These are phyloP conservation scores for Ridgeia piscesae DNA, from an alignment of 1,140 invertebrate genomes.

Conservation along the genomic window DNA sequence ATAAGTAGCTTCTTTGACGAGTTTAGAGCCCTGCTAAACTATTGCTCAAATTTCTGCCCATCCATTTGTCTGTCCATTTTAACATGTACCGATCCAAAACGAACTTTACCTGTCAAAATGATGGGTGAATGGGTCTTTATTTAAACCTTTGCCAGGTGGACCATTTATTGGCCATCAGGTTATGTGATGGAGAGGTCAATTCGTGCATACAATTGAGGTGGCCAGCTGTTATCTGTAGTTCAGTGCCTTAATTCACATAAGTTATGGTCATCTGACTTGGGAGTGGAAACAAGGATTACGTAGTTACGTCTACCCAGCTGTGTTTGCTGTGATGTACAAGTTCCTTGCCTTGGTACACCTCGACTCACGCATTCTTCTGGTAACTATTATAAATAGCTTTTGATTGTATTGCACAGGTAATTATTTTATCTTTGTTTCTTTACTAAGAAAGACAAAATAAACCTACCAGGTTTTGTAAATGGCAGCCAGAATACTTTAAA, in stretches of 20 bases:
- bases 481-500: not conserved
- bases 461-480: not conserved
- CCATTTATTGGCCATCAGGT: too few species aligned
- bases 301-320: conserved; percentile 77
- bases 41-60: too few species aligned
- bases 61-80: too few species aligned
- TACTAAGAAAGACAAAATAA: not conserved
- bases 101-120: too few species aligned
- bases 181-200: too few species aligned
- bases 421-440: too few species aligned
- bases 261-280: conserved; percentile 87
- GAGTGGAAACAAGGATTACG: conserved; percentile 83
- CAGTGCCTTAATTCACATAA: conserved; percentile 37
- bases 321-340: conserved; percentile 71
- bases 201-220: not conserved
- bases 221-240: not conserved
- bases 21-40: too few species aligned
- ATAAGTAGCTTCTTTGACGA: too few species aligned
- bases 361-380: conserved; percentile 67
- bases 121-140: too few species aligned
- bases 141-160: too few species aligned
- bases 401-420: not conserved
- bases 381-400: conserved; percentile 50
- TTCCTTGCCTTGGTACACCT: conserved; percentile 66
- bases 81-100: too few species aligned